These are phyloP conservation scores for Lethrus apterus DNA, from an alignment of 1,140 invertebrate genomes.

Conservation along the genomic window DNA sequence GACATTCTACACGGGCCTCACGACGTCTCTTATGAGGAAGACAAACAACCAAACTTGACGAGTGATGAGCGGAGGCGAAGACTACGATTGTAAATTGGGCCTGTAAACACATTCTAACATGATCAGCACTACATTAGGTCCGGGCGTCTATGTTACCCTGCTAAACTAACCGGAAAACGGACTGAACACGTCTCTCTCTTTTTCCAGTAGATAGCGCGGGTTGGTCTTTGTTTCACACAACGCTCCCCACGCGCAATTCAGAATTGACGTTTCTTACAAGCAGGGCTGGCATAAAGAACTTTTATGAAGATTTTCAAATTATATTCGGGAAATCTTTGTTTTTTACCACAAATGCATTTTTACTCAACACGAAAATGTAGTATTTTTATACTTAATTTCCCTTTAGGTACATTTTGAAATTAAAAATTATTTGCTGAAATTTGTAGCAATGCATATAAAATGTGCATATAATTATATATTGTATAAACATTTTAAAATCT, in stretches of 20 bases:
- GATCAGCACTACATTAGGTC: constrained; percentile 41
- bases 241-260: neutral
- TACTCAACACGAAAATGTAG: too few relatives aligned
- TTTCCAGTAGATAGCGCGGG: neutral
- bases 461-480: too few relatives aligned
- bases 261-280: too few relatives aligned
- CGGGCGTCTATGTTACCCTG: constrained; percentile 25
- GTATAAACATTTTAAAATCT: too few relatives aligned
- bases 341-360: too few relatives aligned
- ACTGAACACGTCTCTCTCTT: constrained; percentile 11
- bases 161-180: constrained; percentile 26
- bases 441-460: too few relatives aligned
- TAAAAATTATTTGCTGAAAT: too few relatives aligned
- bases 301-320: too few relatives aligned
- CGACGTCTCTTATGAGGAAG: constrained; percentile 37
- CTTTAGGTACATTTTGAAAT: too few relatives aligned
- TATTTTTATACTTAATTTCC: too few relatives aligned
- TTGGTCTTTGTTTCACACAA: constrained; percentile 5
- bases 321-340: too few relatives aligned
- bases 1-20: constrained; percentile 17
- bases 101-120: constrained; percentile 43
- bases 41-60: constrained; percentile 35
- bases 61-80: constrained; percentile 30
- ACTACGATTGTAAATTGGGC: constrained; percentile 40
- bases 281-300: too few relatives aligned